Base-by-base conservation (phyloP, 2,888 invertebrate species). In the Pristionchus maxplancki region DNA sequence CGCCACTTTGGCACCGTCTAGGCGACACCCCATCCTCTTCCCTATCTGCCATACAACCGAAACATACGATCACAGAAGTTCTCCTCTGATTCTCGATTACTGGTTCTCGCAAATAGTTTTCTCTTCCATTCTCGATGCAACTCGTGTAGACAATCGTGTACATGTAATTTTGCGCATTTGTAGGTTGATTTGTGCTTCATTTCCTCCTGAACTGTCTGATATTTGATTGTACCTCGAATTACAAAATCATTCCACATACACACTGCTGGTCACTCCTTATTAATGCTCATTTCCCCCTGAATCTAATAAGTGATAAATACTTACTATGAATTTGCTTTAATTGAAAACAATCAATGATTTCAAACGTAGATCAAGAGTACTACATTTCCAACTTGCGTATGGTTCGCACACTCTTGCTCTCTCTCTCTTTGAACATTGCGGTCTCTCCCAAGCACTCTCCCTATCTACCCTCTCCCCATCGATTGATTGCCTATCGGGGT, bases 401-500 rank as follows among this genome's bases (percentile, higher is more conserved):
- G n/a, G n/a, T n/a, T n/a, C n/a, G n/a, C n/a, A n/a, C n/a, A n/a
- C n/a, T n/a, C n/a, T n/a, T n/a, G n/a, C n/a, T n/a, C n/a, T n/a
- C 82, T n/a, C 37, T 6, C 82, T 82, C 50, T 50, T n/a, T n/a
- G n/a, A n/a, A n/a, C 44, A 44, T 44, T 9, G 8, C 44, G 6
- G 6, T 44, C 44, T 6, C 44, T 44, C 44, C 44, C 11, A 44
- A 11, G 44, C 44, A 44, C 31, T 31, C 53, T 83, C 82, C 37
- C 82, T 83, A 50, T 83, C 82, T 40, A 28, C 48, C 53, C 82
- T 34, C 82, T 53, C 82, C 37, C 44, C 11, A 85, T 85, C 85
- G 85, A 85, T 85, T 85, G 85, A 40, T 48, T 85, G 48, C 64
- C 62, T 58, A 64, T 48, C 85, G 85, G 50, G 82, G 82, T 83